These are phyloP conservation scores for Ormyrus pomaceus DNA, from an alignment of 2,888 invertebrate species.

Conservation along the genomic window DNA sequence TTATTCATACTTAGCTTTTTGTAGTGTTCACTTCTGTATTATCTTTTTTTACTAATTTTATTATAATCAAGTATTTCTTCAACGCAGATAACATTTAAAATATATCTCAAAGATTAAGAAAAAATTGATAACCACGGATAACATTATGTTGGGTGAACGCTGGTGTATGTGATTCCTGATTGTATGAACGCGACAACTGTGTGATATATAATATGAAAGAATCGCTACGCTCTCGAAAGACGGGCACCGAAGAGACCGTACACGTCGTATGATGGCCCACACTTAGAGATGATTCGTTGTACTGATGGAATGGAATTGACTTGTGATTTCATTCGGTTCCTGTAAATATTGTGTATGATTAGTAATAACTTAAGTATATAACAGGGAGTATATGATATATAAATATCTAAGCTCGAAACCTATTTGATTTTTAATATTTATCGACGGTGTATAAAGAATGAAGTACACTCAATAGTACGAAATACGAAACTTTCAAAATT, in stretches of 20 bases:
- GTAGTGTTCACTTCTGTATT: conserved; percentile 34
- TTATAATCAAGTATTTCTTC: conserved; percentile 22
- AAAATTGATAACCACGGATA: conserved; percentile 26
- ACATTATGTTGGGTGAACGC: conserved; percentile 46
- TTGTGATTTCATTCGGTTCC: conserved; percentile 63
- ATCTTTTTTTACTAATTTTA: conserved; percentile 29
- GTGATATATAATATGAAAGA: conserved; percentile 42
- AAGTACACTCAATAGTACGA: conserved; percentile 6
- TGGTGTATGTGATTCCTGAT: conserved; percentile 28
- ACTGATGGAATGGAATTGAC: conserved; percentile 62
- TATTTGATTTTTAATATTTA: conserved; percentile 43
- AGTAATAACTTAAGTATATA: conserved; percentile 44
- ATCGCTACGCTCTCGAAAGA: conserved; percentile 27
- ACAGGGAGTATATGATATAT: conserved; percentile 33
- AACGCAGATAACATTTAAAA: conserved; percentile 22
- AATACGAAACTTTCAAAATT: conserved; percentile 13
- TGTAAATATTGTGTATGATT: conserved; percentile 63
- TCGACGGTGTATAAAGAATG: conserved; percentile 25
- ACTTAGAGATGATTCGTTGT: conserved; percentile 40
- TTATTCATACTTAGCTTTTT: conserved; percentile 38
- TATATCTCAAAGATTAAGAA: conserved; percentile 5
- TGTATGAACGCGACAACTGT: conserved; percentile 28
- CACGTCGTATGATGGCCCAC: conserved; percentile 55
- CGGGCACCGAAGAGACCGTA: conserved; percentile 48
- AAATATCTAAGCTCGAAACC: conserved; percentile 32